Evolutionary conservation across 2,888 invertebrate species (phyloP), one percentile per base, ranked within the genome.

Genomic region (Ochlodes sylvanus): DNA sequence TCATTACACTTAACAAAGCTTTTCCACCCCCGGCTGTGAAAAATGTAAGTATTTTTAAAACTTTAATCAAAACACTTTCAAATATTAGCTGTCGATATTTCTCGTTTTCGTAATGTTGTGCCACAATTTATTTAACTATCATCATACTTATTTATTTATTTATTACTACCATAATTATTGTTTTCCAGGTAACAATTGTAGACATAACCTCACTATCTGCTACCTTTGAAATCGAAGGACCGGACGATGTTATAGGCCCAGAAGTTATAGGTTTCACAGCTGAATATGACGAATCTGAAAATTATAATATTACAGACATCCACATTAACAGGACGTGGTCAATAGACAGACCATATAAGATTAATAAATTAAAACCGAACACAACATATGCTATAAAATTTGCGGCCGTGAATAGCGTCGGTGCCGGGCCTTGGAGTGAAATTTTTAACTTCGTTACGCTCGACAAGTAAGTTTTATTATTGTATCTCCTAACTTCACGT

Each of bases 301-400:
- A 84, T 68, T 92, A 84, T 58, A 78, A 85, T 9, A 71, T 86
- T 4, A 90, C 89, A 9, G 75, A 86, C 69, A 89, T 91, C 21
- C 91, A 92, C 42, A 74, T 73, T 0, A 90, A 88, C 68, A 81
- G 91, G 66, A 91, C 90, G 19, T 93, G 92, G 91, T 80, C 89
- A 42, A 67, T 80, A 6, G 82, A 84, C 7, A 79, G 84, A 63
- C 83, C 85, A 0, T 88, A 77, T 63, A 88, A 77, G 57, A 73
- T 93, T 54, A 86, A 88, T 6, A 85, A 80, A 68, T 71, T 93
- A 57, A 86, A 79, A 64, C 84, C 90, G 0, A 85, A 84, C 15
- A 87, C 87, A 0, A 82, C 78, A 7, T 92, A 92, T 70, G 72
- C 69, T 12, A 79, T 90, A 2, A 86, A 74, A 65, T 90, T 93